Base-by-base conservation (phyloP, 2,113 vertebrate species). In the Ascaphus truei region DNA sequence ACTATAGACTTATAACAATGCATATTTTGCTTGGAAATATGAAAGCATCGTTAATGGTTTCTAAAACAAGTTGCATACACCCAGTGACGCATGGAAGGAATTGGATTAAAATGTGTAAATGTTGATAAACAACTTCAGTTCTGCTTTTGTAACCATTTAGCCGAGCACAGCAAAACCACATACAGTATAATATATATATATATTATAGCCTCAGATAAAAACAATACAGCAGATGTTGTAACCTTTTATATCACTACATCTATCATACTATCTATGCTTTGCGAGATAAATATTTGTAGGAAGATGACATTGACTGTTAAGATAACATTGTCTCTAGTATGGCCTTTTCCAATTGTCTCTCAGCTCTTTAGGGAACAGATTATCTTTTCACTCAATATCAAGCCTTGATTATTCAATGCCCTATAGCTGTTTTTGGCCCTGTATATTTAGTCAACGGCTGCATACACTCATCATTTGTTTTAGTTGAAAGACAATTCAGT, bases 381-480 rank as follows among this genome's bases (percentile, higher is more conserved):
- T 52, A 41, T 29, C 31, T 37, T 26, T 48, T 51, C 23, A 25
- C 47, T 37, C 50, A 31, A 51, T 30, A 37, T 64, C 18, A 37
- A 43, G 23, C 22, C 62, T 27, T 51, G 62, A 65, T 65, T 65
- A 65, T 65, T 33, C 20, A 39, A 18, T 39, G 62, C 48, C 25
- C 39, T 15, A 53, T 29, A 22, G n/a, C n/a, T 27, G 37, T 37
- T 51, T 9, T 33, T 16, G 25, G 62, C 22, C 15, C 18, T 53
- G 45, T 52, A 39, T 16, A 53, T 33, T 41, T 41, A 52, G 62
- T 65, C 48, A 65, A 33, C 22, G 36, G 33, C 48, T 25, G 33
- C 7, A 37, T 37, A 22, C n/a, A 23, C 23, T 64, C n/a, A 15
- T 25, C 51, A 29, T 31, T 52, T 65, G 13, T 65, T n/a, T 30